A percentile compares a stretch with the other conserved stretches of the same genome.
These are phyloP conservation scores for Lota lota DNA, from an alignment of 2,113 vertebrate species.

Conservation along the genomic window DNA sequence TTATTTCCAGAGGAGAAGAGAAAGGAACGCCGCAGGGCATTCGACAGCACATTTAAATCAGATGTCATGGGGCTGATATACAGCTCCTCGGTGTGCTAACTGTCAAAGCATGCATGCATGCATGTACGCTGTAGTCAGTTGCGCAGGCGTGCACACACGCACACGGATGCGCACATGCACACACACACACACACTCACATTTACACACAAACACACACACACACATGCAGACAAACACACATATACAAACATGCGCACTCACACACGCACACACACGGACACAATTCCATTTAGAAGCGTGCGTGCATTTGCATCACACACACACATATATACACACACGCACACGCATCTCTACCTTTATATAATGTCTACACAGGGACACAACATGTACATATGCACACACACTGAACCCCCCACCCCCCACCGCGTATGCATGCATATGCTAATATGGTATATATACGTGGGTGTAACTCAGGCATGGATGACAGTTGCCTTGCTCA, in stretches of 20 bases:
- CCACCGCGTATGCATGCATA: neutral
- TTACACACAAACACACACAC: neutral
- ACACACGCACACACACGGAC: no score
- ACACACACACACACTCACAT: no score
- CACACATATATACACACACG: neutral
- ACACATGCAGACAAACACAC: slow-evolving; percentile 5
- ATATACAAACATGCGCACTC: no score
- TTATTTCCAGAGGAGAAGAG: no score
- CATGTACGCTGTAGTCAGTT: no score
- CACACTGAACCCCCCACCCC: neutral
- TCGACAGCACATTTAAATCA: no score
- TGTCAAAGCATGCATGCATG: slow-evolving; percentile 14
- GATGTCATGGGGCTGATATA: slow-evolving; percentile 40
- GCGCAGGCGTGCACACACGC: slow-evolving; percentile 17
- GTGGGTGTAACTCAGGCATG: slow-evolving; percentile 20
- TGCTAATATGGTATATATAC: neutral
- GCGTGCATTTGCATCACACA: neutral
- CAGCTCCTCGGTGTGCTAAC: slow-evolving; percentile 45
- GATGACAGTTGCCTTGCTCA: slow-evolving; percentile 45
- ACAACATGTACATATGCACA: neutral
- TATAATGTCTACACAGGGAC: neutral
- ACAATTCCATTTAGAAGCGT: no score
- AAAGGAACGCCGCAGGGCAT: no score
- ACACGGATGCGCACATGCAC: neutral
- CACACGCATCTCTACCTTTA: no score